Evolutionary conservation across 2,888 invertebrate genomes (phyloP).

Genomic region (Apodemia duryi): DNA sequence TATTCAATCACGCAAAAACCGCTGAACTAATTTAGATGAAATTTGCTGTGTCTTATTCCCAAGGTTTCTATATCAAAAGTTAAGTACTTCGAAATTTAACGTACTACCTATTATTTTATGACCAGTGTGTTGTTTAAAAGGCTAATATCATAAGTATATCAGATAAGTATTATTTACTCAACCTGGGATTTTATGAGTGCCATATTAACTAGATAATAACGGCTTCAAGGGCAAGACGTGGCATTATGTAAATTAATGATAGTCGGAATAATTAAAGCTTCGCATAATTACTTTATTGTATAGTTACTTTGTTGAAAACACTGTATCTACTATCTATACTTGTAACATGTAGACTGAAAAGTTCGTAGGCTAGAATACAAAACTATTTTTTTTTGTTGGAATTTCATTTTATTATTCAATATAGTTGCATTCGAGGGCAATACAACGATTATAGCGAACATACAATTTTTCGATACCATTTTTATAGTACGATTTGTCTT

Average conservation of each 20-base stretch:
- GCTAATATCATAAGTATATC: background rate
- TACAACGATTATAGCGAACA: no score
- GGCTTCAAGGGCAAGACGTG: background rate
- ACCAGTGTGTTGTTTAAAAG: background rate
- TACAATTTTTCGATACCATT: background rate
- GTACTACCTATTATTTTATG: background rate
- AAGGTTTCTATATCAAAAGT: no score
- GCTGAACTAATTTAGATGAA: no score
- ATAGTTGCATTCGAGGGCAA: no score
- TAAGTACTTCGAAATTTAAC: no score
- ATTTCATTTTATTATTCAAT: no score
- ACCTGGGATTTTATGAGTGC: background rate
- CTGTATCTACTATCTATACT: background rate
- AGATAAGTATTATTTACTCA: background rate
- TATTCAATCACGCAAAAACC: no score
- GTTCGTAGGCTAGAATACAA: no score
- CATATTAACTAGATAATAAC: background rate
- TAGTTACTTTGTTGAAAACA: background rate
- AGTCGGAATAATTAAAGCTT: background rate
- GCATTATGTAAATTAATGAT: constrained; percentile 1
- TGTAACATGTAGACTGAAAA: no score
- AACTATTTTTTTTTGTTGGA: no score
- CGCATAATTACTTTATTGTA: background rate
- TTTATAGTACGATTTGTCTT: constrained; percentile 8
- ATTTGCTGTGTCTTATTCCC: no score